Evolutionary conservation across 2,113 vertebrate genomes (phyloP).

Genomic region (Solea solea): DNA sequence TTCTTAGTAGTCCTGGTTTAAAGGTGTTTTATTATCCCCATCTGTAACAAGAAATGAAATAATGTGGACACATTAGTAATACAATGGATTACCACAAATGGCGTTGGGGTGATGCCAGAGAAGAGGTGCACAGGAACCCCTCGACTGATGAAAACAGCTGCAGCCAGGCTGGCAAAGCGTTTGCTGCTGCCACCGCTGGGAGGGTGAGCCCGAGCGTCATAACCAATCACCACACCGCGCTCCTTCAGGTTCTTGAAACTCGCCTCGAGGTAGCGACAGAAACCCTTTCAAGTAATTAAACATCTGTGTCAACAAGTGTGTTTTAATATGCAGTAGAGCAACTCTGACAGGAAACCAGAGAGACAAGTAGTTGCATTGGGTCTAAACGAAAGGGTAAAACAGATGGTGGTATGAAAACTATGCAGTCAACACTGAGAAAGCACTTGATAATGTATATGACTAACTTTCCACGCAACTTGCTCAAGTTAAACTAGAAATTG

Average conservation of each 20-base stretch:
- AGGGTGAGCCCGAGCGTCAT: constrained; percentile 90
- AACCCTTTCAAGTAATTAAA: constrained; percentile 82
- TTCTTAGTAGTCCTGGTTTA: not conserved
- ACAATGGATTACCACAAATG: constrained; percentile 89
- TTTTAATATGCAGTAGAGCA: not conserved
- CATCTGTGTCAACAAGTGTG: not conserved
- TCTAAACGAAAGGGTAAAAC: not conserved
- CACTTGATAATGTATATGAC: too few relatives aligned
- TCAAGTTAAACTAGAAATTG: not conserved
- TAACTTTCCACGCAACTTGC: constrained; percentile 9
- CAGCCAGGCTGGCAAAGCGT: constrained; percentile 90
- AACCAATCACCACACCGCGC: constrained; percentile 92
- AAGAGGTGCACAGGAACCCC: constrained; percentile 92
- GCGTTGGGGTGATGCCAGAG: constrained; percentile 92
- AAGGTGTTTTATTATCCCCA: not conserved
- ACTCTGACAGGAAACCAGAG: not conserved
- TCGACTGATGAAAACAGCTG: constrained; percentile 87
- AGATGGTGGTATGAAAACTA: not conserved
- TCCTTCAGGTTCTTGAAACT: constrained; percentile 88
- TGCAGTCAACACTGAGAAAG: not conserved
- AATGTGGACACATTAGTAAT: not conserved
- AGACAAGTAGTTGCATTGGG: not conserved
- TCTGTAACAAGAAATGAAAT: not conserved
- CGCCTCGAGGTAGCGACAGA: constrained; percentile 91
- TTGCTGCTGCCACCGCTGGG: constrained; percentile 90